Base-by-base conservation (phyloP, 1,140 invertebrate species). In the Andrena cerasifolii region DNA sequence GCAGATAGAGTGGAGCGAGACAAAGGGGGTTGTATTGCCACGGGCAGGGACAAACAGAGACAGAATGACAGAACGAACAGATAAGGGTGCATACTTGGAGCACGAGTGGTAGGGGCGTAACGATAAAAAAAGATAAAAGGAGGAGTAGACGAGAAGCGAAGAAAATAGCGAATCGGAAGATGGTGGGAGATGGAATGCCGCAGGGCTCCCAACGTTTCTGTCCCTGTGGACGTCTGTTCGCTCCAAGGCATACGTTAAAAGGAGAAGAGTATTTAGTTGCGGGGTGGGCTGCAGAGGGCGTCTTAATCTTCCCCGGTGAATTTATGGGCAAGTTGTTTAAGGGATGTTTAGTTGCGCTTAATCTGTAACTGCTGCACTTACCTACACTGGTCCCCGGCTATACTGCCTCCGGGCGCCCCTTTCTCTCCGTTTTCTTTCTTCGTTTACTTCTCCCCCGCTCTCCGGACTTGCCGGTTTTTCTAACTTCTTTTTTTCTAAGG, bases 311-410 rank as follows among this genome's bases (percentile, higher is more conserved):
- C 51, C 62, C 21, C 36, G 49, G 61, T 63, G 75, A 88, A 89
- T 88, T 88, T 88, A 88, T 83, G 82, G 78, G 58, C 77, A 54
- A 84, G 82, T 88, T 87, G 83, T 88, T 88, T 84, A 88, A 87
- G 79, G 78, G 83, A 87, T 88, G 85, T 86, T 89, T 88, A 89
- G 86, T 79, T 80, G 83, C 73, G 78, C 83, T 87, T 85, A 89
- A 87, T 88, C 84, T 86, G 85, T 87, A 87, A 85, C 78, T 78
- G 70, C 70, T 86, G 79, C 81, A 79, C 80, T 87, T 67, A 76
- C 59, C 76, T 83, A 53, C 63, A 66, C 53, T n/a, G 24, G 26
- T 16, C 10, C 53, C 10, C 53, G 12, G 31, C 59, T 53, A 33
- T 28, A 16, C 28, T 21, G 31, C 16, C 49, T 62, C 62, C 36